A percentile compares a stretch with the other conserved stretches of the same genome.
These are phyloP conservation scores for Bos javanicus DNA, from an alignment of 2,113 vertebrate species.

Conservation along the genomic window DNA sequence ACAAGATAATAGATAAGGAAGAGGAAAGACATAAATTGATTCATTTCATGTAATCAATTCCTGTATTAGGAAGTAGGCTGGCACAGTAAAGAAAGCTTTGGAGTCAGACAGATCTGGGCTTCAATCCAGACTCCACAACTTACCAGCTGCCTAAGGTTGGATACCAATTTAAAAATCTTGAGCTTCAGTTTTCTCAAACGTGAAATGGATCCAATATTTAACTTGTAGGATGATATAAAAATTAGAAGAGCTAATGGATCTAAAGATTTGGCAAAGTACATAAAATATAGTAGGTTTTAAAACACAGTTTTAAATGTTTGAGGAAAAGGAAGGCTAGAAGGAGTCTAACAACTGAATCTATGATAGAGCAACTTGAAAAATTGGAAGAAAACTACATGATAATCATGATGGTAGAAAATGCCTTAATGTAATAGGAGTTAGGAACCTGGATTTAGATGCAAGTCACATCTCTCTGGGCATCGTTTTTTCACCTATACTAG, in stretches of 20 bases:
- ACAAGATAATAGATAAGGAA: neutral
- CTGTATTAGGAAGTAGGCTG: neutral
- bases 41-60: constrained; percentile 20
- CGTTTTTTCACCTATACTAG: neutral
- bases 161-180: neutral
- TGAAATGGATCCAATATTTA: neutral
- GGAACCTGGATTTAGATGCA: neutral
- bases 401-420: neutral
- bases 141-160: neutral
- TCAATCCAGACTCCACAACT: neutral
- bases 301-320: neutral
- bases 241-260: neutral
- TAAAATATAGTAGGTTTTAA: neutral
- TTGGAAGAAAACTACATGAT: neutral
- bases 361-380: neutral
- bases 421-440: neutral
- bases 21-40: neutral
- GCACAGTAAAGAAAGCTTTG: neutral
- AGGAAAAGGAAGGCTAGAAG: neutral
- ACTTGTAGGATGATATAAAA: neutral
- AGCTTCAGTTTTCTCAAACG: neutral
- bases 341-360: neutral
- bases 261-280: neutral
- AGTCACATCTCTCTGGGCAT: neutral
- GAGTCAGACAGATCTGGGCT: neutral